Evolutionary conservation across 1,140 invertebrate species (phyloP).

Genomic region (Diachasmimorpha longicaudata): DNA sequence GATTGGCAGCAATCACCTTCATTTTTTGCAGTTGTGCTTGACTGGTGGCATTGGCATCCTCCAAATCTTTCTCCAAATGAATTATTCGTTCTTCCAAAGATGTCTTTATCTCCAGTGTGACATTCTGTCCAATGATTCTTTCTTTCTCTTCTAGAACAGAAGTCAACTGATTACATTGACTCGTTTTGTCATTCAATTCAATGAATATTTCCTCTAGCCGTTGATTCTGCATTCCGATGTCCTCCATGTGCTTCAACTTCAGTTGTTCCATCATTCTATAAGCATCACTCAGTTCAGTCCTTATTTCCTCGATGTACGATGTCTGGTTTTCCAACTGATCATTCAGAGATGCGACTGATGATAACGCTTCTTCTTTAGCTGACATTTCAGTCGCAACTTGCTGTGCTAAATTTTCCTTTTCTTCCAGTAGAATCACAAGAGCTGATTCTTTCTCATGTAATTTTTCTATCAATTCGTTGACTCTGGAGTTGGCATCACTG

Average conservation of each 20-base stretch:
- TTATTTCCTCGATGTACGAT: conserved; percentile 47
- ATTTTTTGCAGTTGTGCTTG: conserved; percentile 69
- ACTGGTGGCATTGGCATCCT: conserved; percentile 38
- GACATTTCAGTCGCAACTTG: conserved; percentile 7
- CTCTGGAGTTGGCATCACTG: conserved; percentile 40
- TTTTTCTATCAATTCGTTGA: conserved; percentile 32
- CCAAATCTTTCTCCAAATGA: not conserved
- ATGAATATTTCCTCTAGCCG: conserved; percentile 36
- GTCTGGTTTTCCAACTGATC: conserved; percentile 41
- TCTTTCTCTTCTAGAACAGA: conserved; percentile 3
- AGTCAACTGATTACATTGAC: conserved; percentile 18
- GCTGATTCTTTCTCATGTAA: conserved; percentile 37
- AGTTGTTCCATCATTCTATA: conserved; percentile 63
- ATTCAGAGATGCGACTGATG: conserved; percentile 8
- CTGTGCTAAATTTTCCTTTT: conserved; percentile 37
- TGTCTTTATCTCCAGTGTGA: conserved; percentile 5
- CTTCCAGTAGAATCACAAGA: conserved; percentile 35
- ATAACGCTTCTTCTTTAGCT: not conserved
- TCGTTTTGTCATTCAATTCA: conserved; percentile 20
- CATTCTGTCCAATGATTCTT: conserved; percentile 23
- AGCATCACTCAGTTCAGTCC: conserved; percentile 57
- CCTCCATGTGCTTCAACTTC: conserved; percentile 45
- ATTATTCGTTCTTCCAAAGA: not conserved
- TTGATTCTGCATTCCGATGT: conserved; percentile 42
- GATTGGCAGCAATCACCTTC: conserved; percentile 75